phyloP scores from a whole-genome alignment of 2,888 invertebrate species.

The Diarsia dahlii region DNA sequence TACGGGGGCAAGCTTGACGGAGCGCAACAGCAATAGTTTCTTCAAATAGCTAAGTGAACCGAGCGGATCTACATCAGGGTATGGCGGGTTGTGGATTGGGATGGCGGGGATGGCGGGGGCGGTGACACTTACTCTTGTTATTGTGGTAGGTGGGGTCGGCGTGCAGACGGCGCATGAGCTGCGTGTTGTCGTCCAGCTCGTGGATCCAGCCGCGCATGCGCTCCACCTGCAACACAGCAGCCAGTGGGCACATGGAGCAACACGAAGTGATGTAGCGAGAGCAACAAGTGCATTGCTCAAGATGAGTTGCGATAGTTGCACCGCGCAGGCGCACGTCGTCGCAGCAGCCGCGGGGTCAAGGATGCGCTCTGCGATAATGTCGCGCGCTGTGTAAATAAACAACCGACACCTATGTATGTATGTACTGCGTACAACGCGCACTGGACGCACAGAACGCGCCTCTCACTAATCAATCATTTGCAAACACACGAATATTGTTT shows the following conservation, averaged over 20 bases:
- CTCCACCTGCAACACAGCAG: constrained; percentile 83
- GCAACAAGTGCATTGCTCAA: constrained; percentile 10
- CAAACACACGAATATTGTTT: constrained; percentile 16
- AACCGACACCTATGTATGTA: constrained; percentile 2
- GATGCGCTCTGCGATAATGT: constrained; percentile 41
- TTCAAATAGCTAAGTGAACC: too few species aligned
- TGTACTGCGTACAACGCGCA: not conserved
- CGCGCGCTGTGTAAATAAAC: constrained; percentile 44
- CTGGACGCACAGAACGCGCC: constrained; percentile 1
- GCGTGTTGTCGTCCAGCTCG: constrained; percentile 87
- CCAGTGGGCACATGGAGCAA: not conserved
- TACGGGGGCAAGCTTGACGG: too few species aligned
- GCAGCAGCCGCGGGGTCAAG: constrained; percentile 41
- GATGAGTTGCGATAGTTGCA: constrained; percentile 15
- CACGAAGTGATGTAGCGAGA: not conserved
- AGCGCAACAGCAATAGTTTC: too few species aligned
- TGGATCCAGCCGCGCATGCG: constrained; percentile 88
- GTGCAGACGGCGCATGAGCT: constrained; percentile 88
- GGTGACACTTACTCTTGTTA: constrained; percentile 78
- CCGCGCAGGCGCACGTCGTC: not conserved
- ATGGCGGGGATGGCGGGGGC: too few species aligned
- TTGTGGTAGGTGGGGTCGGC: constrained; percentile 90
- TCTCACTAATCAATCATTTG: constrained; percentile 6
- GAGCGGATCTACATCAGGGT: too few species aligned
- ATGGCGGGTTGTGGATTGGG: not conserved